Conservation (phyloP, 2,888 invertebrate species). For the Amiota communis region DNA sequence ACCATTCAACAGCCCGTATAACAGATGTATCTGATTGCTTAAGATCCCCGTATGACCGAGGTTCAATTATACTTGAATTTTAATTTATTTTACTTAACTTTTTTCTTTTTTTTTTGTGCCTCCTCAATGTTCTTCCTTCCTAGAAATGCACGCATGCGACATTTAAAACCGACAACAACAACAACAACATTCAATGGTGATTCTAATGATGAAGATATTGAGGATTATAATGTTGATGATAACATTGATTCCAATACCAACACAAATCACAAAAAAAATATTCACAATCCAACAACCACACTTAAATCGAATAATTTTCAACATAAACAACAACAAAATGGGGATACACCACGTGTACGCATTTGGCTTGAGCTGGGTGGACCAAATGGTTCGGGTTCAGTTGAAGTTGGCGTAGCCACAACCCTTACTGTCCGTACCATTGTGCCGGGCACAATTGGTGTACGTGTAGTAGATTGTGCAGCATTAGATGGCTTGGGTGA, state of each 20-base stretch:
- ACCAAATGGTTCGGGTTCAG: slow-evolving; percentile 75
- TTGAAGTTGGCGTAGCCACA: slow-evolving; percentile 83
- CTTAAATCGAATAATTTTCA: not conserved
- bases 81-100: not conserved
- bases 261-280: not conserved
- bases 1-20: too few species aligned
- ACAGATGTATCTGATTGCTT: too few species aligned
- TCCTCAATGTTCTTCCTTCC: not conserved
- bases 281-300: slow-evolving; percentile 56
- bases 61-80: too few species aligned
- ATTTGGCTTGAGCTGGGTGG: slow-evolving; percentile 83
- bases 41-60: too few species aligned
- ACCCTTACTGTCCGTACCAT: slow-evolving; percentile 75
- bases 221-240: not conserved
- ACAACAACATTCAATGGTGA: slow-evolving; percentile 28
- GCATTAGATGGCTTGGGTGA: slow-evolving; percentile 87
- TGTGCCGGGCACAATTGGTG: slow-evolving; percentile 80
- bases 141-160: slow-evolving; percentile 17
- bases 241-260: not conserved
- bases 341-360: slow-evolving; percentile 75
- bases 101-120: not conserved
- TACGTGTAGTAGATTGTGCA: slow-evolving; percentile 83
- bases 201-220: not conserved
- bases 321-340: slow-evolving; percentile 49
- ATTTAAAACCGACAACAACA: not conserved